Conservation (phyloP, 2,888 invertebrate genomes). For the Sabatieria punctata region DNA sequence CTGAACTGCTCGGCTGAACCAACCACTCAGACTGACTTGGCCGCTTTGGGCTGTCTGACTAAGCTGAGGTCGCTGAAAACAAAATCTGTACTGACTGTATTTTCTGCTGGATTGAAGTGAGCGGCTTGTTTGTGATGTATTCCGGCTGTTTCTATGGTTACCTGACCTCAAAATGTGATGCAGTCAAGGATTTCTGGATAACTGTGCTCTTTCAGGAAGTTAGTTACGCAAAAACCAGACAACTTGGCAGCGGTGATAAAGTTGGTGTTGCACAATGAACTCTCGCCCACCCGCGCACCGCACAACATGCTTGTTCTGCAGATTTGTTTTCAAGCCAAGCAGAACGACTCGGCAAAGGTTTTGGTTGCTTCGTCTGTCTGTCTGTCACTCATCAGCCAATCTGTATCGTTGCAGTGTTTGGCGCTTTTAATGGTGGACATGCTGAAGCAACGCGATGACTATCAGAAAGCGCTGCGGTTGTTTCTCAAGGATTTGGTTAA, state of each 20-base stretch:
- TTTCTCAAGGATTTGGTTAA: slow-evolving; percentile 73
- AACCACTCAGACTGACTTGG: slow-evolving; percentile 48
- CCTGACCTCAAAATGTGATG: too few relatives aligned
- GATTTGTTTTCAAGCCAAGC: slow-evolving; percentile 66
- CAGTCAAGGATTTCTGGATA: too few relatives aligned
- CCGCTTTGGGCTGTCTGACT: slow-evolving; percentile 61
- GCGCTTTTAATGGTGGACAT: slow-evolving; percentile 51
- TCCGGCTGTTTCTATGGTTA: too few relatives aligned
- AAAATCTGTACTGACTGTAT: slow-evolving; percentile 43
- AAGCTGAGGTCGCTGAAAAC: slow-evolving; percentile 72
- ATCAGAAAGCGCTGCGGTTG: slow-evolving; percentile 63
- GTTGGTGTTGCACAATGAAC: slow-evolving; percentile 81
- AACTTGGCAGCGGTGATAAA: slow-evolving; percentile 68
- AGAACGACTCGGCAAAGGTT: slow-evolving; percentile 55
- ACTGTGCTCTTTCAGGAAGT: slow-evolving; percentile 60
- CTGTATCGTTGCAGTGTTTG: slow-evolving; percentile 25
- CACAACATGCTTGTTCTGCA: slow-evolving; percentile 84
- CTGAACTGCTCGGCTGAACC: slow-evolving; percentile 56
- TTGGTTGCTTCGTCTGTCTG: slow-evolving; percentile 5
- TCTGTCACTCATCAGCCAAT: too few relatives aligned
- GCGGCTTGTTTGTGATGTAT: too few relatives aligned
- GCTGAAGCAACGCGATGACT: slow-evolving; percentile 70
- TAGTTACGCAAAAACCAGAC: slow-evolving; percentile 64
- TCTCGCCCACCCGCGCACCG: slow-evolving; percentile 67
- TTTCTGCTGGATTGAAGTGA: too few relatives aligned